These are phyloP conservation scores for Onychomys arenicola DNA, from an alignment of 2,797 vertebrate species.

Conservation along the genomic window DNA sequence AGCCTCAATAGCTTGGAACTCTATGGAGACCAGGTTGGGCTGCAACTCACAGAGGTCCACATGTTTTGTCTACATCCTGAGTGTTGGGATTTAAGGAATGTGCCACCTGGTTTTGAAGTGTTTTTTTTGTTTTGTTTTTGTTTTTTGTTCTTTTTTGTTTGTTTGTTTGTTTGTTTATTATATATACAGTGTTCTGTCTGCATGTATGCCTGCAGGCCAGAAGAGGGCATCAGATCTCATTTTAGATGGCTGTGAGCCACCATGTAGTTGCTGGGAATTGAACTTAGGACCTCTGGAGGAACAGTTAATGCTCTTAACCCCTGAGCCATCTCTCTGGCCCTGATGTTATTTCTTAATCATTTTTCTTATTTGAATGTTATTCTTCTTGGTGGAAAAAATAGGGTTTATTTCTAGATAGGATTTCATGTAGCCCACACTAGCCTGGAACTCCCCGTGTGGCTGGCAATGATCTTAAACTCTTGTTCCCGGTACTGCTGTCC, in stretches of 20 bases:
- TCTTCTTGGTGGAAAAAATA: not conserved
- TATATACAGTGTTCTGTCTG: no score
- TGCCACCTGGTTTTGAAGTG: not conserved
- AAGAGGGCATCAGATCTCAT: no score
- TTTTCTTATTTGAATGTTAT: constrained; percentile 39
- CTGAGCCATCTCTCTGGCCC: no score
- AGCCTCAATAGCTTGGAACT: not conserved
- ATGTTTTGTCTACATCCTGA: not conserved
- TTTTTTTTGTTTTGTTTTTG: no score
- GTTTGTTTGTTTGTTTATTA: no score
- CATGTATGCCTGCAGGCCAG: no score
- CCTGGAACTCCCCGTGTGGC: no score
- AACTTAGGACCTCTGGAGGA: no score
- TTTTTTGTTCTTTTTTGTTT: constrained; percentile 27
- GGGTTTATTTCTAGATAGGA: not conserved
- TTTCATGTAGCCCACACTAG: not conserved
- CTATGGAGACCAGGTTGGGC: not conserved
- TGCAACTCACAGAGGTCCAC: not conserved
- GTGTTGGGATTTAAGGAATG: not conserved
- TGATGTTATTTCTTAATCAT: not conserved
- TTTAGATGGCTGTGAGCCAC: no score
- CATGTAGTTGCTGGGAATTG: no score
- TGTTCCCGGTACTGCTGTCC: no score
- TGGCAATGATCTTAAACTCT: not conserved
- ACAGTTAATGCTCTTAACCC: no score